Conservation (phyloP, 2,797 vertebrate species). For the Sebastes vulpes region DNA sequence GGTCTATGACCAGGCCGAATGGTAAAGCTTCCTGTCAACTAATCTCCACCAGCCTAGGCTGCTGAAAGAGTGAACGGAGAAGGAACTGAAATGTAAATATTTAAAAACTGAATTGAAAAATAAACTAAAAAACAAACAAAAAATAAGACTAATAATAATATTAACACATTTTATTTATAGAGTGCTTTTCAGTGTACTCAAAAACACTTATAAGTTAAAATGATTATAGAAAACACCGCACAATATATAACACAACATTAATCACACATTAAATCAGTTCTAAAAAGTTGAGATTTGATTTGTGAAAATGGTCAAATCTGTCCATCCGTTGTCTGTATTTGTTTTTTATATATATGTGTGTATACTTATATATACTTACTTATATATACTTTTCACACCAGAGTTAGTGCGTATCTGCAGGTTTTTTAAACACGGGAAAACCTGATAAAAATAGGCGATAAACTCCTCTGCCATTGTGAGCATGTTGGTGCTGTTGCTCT, state of each 20-base stretch:
- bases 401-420: too few species aligned
- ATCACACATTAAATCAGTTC: neutral
- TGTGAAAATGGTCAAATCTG: neutral
- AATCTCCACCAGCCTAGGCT: slow-evolving; percentile 29
- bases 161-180: neutral
- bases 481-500: too few species aligned
- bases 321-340: neutral
- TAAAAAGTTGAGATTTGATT: neutral
- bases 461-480: too few species aligned
- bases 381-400: too few species aligned
- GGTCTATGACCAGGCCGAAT: slow-evolving; percentile 32
- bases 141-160: neutral
- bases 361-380: too few species aligned
- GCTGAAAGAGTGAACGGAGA: slow-evolving; percentile 3
- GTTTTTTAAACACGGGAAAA: too few species aligned
- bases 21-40: slow-evolving; percentile 26
- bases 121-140: too few species aligned
- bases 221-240: neutral
- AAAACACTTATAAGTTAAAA: neutral
- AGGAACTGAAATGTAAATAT: neutral
- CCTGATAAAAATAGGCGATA: too few species aligned
- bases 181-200: neutral
- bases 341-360: neutral
- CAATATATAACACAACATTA: neutral
- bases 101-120: neutral